Percentiles rank a stretch among this genome's conserved stretches.
Conservation (phyloP, 2,888 invertebrate species). For the Molorchus minor region DNA sequence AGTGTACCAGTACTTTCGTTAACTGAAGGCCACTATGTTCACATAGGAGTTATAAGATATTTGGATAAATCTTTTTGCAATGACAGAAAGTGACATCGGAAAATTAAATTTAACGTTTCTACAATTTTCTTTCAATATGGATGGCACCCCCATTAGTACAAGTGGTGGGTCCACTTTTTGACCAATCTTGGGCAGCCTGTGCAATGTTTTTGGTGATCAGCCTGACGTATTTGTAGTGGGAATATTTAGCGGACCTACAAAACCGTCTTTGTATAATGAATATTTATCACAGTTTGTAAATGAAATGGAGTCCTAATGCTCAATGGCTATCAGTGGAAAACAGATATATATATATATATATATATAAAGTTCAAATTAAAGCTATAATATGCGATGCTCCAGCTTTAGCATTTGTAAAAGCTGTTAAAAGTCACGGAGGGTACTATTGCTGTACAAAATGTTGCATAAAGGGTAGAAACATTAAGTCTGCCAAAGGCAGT, state of each 20-base stretch:
- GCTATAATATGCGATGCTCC: conserved; percentile 28
- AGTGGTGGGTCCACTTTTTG: background rate
- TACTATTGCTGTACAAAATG: conserved; percentile 22
- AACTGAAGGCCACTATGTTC: conserved; percentile 8
- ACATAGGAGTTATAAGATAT: conserved; percentile 6
- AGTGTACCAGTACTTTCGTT: background rate
- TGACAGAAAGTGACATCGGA: background rate
- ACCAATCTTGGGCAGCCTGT: background rate
- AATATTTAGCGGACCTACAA: background rate
- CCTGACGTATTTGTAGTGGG: background rate
- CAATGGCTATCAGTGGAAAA: conserved; percentile 18
- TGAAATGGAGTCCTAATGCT: conserved; percentile 12
- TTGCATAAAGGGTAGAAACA: conserved; percentile 15
- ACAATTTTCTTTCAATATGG: background rate
- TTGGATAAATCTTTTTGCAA: background rate
- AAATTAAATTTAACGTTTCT: background rate
- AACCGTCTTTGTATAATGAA: conserved; percentile 2
- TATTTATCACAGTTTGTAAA: conserved; percentile 10
- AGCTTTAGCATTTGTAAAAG: conserved; percentile 25
- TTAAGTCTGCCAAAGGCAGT: conserved; percentile 19
- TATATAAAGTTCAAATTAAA: conserved; percentile 12
- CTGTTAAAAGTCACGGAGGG: conserved; percentile 22
- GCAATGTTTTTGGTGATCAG: background rate
- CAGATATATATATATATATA: too few species aligned
- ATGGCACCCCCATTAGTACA: background rate